Evolutionary conservation across 2,888 invertebrate genomes (phyloP), one percentile per base, ranked within the genome.

Genomic region (Drosophila rellima): DNA sequence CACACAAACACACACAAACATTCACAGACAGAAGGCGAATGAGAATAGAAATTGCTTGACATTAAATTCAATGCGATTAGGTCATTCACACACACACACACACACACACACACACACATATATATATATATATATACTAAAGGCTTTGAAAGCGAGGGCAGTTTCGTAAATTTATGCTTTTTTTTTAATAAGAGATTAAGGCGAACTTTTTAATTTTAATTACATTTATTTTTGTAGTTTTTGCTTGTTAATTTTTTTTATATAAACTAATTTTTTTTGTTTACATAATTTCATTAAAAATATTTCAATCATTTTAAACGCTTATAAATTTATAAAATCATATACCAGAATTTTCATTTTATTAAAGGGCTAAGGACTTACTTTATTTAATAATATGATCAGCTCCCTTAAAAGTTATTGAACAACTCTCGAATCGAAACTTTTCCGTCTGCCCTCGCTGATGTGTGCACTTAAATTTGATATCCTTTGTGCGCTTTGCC

Each of bases 21-120:
- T 7, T 7, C 26, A 35, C 35, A 48, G 20, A 54, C 55, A 55
- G 37, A 48, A 29, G 50, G 13, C 57, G 64, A 64, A 61, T 69
- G 69, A 59, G 69, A 69, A 55, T 66, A 72, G 73, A 79, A 89
- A 85, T 89, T 69, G 70, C 82, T 85, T 66, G 73, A 81, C 89
- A 85, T 85, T 85, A 85, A 85, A 84, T 81, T 89, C 87, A 85
- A 85, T 89, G 74, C 89, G 88, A 89, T 87, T 85, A 83, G 81
- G 79, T 83, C 74, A 64, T 68, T 74, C 37, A 55, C 57, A 33
- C 26, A 61, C 7, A 57, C 37, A 60, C 47, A 60, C 50, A 60
- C 42, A 15, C 23, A 48, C 20, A 29, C 42, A 50, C 26, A 33
- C 31, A 6, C 39, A 51, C 8, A n/a, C n/a, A n/a, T n/a, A n/a